Conservation (phyloP, 2,113 vertebrate species). For the Scomber scombrus region DNA sequence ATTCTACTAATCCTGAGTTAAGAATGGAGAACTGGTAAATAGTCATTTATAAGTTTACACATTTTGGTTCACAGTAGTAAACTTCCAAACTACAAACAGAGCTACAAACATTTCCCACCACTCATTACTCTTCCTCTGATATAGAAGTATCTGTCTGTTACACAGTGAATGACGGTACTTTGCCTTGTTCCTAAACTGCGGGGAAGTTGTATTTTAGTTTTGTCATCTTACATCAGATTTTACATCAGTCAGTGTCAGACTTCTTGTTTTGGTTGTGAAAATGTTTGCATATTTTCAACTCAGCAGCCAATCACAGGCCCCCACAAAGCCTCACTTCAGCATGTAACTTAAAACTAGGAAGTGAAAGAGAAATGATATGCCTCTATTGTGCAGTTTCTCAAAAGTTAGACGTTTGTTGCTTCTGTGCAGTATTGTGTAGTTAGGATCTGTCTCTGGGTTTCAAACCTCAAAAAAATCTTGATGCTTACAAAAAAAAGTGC, state of each 20-base stretch:
- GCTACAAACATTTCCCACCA: not conserved
- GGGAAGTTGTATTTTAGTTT: no score
- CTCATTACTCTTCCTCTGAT: not conserved
- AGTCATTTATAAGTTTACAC: conserved; percentile 33
- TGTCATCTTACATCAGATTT: no score
- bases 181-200: no score
- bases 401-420: not conserved
- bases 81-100: not conserved
- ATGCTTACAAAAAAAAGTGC: no score
- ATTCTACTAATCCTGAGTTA: not conserved
- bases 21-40: conserved; percentile 2
- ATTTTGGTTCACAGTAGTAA: not conserved
- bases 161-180: no score
- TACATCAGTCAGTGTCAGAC: no score
- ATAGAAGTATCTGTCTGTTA: not conserved
- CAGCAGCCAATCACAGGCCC: not conserved
- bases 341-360: not conserved
- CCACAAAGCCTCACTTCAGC: not conserved
- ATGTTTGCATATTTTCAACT: not conserved
- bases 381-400: not conserved
- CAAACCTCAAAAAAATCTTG: no score
- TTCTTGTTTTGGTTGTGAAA: not conserved
- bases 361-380: not conserved
- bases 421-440: not conserved
- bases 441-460: no score